Conservation (phyloP, 2,797 vertebrate genomes). For the Myotis myotis region DNA sequence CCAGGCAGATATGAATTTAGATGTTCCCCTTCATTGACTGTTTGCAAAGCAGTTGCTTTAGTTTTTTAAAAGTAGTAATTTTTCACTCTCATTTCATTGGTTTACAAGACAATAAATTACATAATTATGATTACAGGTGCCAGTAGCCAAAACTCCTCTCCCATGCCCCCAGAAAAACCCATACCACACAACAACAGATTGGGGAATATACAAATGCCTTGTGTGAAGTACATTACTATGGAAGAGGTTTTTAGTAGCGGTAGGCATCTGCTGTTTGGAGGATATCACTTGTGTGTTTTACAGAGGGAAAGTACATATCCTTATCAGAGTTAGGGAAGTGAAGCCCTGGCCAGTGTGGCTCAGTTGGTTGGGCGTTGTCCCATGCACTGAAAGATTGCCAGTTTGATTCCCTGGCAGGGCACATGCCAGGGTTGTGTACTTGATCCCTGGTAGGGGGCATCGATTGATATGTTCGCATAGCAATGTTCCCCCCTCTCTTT, state of each 20-base stretch:
- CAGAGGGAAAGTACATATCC: neutral
- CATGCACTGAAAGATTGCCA: no score
- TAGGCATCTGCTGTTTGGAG: neutral
- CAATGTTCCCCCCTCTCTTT: no score
- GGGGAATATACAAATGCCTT: neutral
- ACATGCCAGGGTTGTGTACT: no score
- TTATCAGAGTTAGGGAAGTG: neutral
- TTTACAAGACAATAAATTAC: conserved; percentile 16
- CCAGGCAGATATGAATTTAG: neutral
- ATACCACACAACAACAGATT: neutral
- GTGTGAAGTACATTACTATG: neutral
- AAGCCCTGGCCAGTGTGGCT: neutral
- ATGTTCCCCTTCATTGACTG: neutral
- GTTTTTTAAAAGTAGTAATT: neutral
- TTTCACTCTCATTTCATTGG: conserved; percentile 37
- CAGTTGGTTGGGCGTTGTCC: no score
- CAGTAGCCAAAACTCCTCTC: neutral
- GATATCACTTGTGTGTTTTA: neutral
- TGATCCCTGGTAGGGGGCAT: no score
- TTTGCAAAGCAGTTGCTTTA: conserved; percentile 45
- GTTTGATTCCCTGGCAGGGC: no score
- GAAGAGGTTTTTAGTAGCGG: neutral
- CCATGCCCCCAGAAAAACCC: neutral
- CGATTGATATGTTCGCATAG: no score
- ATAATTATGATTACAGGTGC: neutral